Evolutionary conservation across 2,888 invertebrate species (phyloP), one percentile per base, ranked within the genome.

Genomic region (Drosophila prolongata): DNA sequence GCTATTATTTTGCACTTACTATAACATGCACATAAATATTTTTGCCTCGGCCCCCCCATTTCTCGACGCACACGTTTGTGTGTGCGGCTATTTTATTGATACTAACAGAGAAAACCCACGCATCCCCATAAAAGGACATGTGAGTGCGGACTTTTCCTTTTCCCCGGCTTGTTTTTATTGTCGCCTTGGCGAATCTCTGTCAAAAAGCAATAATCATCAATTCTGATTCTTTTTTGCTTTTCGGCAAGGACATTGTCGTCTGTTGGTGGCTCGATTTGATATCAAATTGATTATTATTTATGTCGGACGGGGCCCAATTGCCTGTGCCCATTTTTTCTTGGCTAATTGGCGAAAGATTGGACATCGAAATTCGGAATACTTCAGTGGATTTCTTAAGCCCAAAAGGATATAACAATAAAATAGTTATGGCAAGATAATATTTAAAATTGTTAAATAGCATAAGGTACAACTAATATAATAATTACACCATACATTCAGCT

Each of bases 161-260:
- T 43, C 10, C 14, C 14, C 6, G 1, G 14, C 76, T 75, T 59
- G 76, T 77, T 79, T 87, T 83, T 87, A 87, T 83, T 81, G 83
- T 87, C 80, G 82, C 81, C 77, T 77, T 53, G 71, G 73, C 76
- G 87, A 88, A 83, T 80, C 80, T 80, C 90, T 90, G 91, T 91
- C 91, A 90, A 90, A 91, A 90, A 88, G 91, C 91, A 91, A 91
- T 91, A 91, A 91, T 91, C 91, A 91, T 91, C 91, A 91, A 91
- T 91, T 91, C 89, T 91, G 91, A 91, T 91, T 91, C 90, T 84
- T 79, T 55, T 19, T 38, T 46, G 30, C 35, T 34, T 57, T 66
- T 44, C 57, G 67, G 58, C 58, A 67, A 68, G 68, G 67, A 58
- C 62, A 58, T 56, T 59, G 55, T 16, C 66, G 56, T 56, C 61